phyloP scores from a whole-genome alignment of 2,888 invertebrate species.

The Carcina quercana region DNA sequence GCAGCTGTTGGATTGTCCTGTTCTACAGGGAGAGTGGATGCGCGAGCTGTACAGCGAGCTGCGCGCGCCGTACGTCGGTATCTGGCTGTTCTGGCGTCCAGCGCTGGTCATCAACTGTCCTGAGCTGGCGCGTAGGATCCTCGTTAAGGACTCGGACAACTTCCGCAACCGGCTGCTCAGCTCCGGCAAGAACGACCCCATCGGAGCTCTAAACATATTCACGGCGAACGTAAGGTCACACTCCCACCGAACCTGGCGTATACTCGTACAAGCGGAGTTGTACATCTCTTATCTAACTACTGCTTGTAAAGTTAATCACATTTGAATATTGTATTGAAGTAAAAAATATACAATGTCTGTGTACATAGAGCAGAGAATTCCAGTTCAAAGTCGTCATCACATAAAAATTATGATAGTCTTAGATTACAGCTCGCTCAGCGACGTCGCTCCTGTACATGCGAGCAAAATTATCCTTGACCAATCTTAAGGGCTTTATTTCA shows the following conservation, averaged over 20 bases:
- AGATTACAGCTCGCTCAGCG: no score
- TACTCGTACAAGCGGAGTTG: background rate
- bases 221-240: slow-evolving; percentile 24
- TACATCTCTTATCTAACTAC: no score
- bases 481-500: no score
- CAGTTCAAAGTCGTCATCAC: no score
- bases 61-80: slow-evolving; percentile 22
- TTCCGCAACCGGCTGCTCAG: slow-evolving; percentile 22
- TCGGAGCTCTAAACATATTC: slow-evolving; percentile 26
- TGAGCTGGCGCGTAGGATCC: slow-evolving; percentile 20
- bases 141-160: slow-evolving; percentile 22
- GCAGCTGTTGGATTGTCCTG: background rate
- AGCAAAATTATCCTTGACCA: no score
- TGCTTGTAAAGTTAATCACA: no score
- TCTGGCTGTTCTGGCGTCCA: slow-evolving; percentile 31
- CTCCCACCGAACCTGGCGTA: background rate
- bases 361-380: no score
- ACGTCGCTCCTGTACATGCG: no score
- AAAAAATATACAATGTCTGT: no score
- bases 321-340: no score
- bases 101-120: slow-evolving; percentile 26
- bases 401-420: no score
- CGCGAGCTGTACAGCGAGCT: slow-evolving; percentile 17
- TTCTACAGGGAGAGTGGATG: slow-evolving; percentile 23
- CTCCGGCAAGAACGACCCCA: slow-evolving; percentile 23